These are phyloP conservation scores for Cristatella mucedo DNA, from an alignment of 2,888 invertebrate species.

Conservation along the genomic window DNA sequence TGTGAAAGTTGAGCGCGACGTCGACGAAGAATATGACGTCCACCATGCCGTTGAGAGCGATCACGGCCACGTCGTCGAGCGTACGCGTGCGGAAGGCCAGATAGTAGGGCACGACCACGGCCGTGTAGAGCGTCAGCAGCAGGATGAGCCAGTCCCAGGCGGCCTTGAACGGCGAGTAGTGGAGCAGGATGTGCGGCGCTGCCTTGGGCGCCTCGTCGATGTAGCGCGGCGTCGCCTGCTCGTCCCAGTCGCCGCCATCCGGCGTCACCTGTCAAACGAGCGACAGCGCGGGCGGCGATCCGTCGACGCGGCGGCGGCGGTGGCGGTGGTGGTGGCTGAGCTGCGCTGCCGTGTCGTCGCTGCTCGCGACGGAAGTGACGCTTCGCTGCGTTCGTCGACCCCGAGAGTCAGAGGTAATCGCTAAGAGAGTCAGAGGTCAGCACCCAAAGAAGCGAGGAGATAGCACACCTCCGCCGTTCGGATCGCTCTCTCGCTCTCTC, in stretches of 20 bases:
- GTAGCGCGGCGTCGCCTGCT: constrained; percentile 35
- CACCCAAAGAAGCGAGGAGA: too few relatives aligned
- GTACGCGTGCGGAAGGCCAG: constrained; percentile 99
- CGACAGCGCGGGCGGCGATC: too few relatives aligned
- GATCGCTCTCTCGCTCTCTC: too few relatives aligned
- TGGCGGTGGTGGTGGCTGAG: too few relatives aligned
- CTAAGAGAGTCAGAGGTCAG: too few relatives aligned
- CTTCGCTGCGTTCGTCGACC: too few relatives aligned
- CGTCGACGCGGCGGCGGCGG: too few relatives aligned
- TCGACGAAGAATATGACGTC: constrained; percentile 99
- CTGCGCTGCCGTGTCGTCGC: too few relatives aligned
- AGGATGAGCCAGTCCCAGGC: constrained; percentile 99
- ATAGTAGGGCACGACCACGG: constrained; percentile 95
- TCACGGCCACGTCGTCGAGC: constrained; percentile 39
- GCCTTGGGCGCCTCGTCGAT: constrained; percentile 95
- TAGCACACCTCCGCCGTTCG: too few relatives aligned
- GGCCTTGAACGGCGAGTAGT: constrained; percentile 95
- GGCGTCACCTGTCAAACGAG: not conserved
- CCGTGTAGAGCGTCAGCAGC: constrained; percentile 98
- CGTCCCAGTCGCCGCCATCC: constrained; percentile 8
- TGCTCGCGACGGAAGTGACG: too few relatives aligned
- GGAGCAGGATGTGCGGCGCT: constrained; percentile 94
- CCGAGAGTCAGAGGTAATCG: too few relatives aligned
- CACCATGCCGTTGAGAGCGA: constrained; percentile 61
- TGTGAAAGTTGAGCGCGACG: constrained; percentile 98